These are phyloP conservation scores for Tragopan temminckii DNA, from an alignment of 2,797 vertebrate genomes.

Conservation along the genomic window DNA sequence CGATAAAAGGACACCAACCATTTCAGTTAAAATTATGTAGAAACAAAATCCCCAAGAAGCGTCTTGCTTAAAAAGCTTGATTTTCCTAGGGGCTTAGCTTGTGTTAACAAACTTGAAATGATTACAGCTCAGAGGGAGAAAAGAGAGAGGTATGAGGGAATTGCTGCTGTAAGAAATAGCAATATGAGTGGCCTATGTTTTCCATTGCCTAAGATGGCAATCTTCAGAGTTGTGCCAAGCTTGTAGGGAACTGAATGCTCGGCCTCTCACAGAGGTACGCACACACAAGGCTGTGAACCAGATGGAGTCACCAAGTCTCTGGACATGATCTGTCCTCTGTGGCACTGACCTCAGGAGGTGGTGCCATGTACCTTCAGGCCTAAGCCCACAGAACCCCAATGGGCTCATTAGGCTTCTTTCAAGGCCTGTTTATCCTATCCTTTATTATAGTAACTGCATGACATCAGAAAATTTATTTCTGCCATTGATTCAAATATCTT, in stretches of 20 bases:
- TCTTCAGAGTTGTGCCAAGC: background rate
- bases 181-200: background rate
- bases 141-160: background rate
- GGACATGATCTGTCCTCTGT: background rate
- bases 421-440: background rate
- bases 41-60: background rate
- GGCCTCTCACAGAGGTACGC: no score
- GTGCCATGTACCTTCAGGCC: no score
- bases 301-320: background rate
- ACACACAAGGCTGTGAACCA: no score
- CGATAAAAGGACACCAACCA: background rate
- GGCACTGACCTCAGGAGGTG: background rate
- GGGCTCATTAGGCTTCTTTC: background rate
- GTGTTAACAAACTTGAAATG: background rate
- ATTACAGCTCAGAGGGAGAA: background rate
- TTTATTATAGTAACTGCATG: background rate
- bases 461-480: slow-evolving; percentile 14
- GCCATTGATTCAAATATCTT: background rate
- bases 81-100: background rate
- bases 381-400: background rate
- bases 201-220: slow-evolving; percentile 22
- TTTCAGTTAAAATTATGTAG: background rate
- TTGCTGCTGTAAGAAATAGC: background rate
- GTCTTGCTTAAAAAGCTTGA: background rate
- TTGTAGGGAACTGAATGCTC: background rate